Conservation (phyloP, 2,113 vertebrate species). For the Quiscalus mexicanus region DNA sequence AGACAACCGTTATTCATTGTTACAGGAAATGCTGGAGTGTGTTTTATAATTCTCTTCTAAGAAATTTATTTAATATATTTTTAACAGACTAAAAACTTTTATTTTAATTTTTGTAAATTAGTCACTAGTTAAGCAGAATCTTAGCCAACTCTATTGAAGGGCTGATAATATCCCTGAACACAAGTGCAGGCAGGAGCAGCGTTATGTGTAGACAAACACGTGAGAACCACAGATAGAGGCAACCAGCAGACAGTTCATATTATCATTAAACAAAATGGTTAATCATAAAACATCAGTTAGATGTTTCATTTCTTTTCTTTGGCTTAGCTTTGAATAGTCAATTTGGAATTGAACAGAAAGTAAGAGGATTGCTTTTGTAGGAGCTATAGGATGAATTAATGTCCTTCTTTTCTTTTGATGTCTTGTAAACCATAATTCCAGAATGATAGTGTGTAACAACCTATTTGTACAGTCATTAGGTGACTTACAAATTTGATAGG, state of each 20-base stretch:
- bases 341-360: background rate
- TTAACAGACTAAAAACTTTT: background rate
- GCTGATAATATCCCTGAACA: rapidly evolving
- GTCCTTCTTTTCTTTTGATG: background rate
- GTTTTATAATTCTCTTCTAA: background rate
- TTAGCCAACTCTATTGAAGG: background rate
- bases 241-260: background rate
- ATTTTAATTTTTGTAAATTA: background rate
- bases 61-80: background rate
- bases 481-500: background rate
- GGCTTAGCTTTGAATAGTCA: background rate
- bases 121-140: background rate
- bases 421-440: background rate
- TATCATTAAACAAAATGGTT: background rate
- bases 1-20: background rate
- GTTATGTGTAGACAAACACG: rapidly evolving
- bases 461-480: background rate
- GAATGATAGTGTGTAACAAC: background rate
- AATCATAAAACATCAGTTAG: background rate
- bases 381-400: background rate
- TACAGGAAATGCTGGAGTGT: too few species aligned
- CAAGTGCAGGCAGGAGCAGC: background rate
- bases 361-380: background rate
- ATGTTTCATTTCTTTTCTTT: background rate
- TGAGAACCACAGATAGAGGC: background rate